phyloP scores from a whole-genome alignment of 2,888 invertebrate genomes.

The Phyllotreta cruciferae region DNA sequence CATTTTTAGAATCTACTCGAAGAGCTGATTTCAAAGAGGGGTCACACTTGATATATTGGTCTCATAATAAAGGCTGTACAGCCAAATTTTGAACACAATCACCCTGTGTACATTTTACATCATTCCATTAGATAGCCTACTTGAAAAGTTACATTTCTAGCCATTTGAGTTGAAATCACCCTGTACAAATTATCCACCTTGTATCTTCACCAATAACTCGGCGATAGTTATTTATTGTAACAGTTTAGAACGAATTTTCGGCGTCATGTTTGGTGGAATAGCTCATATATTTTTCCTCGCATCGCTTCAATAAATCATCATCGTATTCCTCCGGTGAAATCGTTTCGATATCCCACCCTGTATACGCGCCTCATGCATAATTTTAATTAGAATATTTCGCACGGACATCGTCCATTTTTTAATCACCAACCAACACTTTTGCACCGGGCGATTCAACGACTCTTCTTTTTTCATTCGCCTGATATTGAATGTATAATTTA shows the following conservation, averaged over 20 bases:
- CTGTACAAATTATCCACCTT: not conserved
- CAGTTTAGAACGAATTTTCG: not conserved
- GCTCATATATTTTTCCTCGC: constrained; percentile 4
- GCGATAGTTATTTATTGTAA: constrained; percentile 12
- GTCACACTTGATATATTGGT: no score
- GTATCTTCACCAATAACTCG: constrained; percentile 1
- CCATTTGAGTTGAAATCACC: no score
- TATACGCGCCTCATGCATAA: not conserved
- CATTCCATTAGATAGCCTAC: not conserved
- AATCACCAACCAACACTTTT: constrained; percentile 9
- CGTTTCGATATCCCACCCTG: constrained; percentile 1
- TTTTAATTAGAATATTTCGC: constrained; percentile 18
- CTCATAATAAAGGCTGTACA: no score
- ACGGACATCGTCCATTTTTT: not conserved
- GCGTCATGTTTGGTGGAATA: constrained; percentile 4
- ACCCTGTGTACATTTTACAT: not conserved
- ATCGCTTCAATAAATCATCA: constrained; percentile 4
- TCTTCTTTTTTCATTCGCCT: constrained; percentile 12
- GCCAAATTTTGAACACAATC: not conserved
- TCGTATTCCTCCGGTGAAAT: not conserved
- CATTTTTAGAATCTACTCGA: no score
- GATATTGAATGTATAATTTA: constrained; percentile 36
- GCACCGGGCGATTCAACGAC: no score
- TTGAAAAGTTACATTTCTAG: no score
- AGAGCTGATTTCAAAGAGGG: no score